Base-by-base conservation (phyloP, 2,797 vertebrate genomes). In the Phoeniculus purpureus region DNA sequence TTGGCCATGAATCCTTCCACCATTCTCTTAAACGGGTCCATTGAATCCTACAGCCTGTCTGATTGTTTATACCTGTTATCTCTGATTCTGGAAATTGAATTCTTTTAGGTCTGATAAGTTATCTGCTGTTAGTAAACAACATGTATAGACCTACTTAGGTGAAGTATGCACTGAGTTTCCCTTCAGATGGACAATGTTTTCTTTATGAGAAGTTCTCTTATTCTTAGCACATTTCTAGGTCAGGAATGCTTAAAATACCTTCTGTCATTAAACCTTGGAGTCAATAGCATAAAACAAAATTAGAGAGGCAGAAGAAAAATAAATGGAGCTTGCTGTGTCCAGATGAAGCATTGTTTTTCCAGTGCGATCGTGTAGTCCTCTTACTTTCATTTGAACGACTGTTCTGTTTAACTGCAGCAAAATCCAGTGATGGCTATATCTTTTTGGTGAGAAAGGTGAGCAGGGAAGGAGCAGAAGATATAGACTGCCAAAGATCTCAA, bases 221-320 rank as follows among this genome's bases (percentile, higher is more conserved):
- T 93, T 95, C 73, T 92, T 94, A 93, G 89, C 34, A 34, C 37
- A 25, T 92, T 95, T 96, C 87, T 93, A 86, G 91, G 81, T 94
- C 92, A 95, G 83, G 85, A 94, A 87, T 92, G 88, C 95, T 93
- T 91, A 94, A 87, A 93, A 86, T 90, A 93, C 78, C 91, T 91
- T 85, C 2, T 20, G 66, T 73, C 90, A 70, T 95, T 94, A 93
- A 82, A 94, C 94, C 56, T 79, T 85, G 73, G 86, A 90, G 58
- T 92, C 79, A 95, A 87, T 89, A 78, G 58, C 34, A 93, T 95
- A 95, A 96, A 97, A 87, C 68, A 74, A 90, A 93, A 90, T 76
- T 84, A 93, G 79, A 84, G 71, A 85, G 10, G 31, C 58, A 88
- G 81, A 94, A 94, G 68, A 93, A 92, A 95, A 94, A 87, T 45